These are phyloP conservation scores for Megastigmus dorsalis DNA, from an alignment of 2,888 invertebrate species.

Conservation along the genomic window DNA sequence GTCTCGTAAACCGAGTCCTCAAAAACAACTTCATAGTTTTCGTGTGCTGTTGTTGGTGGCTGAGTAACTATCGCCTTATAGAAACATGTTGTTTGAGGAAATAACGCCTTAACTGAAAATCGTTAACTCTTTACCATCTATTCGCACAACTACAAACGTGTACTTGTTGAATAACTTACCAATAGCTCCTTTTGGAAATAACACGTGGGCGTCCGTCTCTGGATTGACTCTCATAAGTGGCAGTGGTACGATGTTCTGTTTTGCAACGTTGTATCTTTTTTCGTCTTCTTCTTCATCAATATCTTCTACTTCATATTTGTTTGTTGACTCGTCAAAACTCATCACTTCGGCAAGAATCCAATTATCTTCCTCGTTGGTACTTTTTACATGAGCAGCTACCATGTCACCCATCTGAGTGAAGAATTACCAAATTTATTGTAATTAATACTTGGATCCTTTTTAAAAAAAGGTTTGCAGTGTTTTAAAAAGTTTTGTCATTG, in stretches of 20 bases:
- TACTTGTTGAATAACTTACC: constrained; percentile 74
- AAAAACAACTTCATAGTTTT: constrained; percentile 36
- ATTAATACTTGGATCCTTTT: too few species aligned
- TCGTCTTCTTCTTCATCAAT: constrained; percentile 98
- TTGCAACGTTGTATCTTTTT: constrained; percentile 87
- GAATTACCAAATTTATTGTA: too few species aligned
- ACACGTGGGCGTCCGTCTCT: constrained; percentile 91
- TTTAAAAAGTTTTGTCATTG: too few species aligned
- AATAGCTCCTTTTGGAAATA: constrained; percentile 91
- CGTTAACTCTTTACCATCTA: background rate
- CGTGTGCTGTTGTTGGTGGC: constrained; percentile 17
- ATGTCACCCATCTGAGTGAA: constrained; percentile 87
- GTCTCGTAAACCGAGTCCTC: constrained; percentile 16
- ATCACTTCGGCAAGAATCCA: constrained; percentile 97
- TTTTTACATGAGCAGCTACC: constrained; percentile 93
- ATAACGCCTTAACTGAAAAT: constrained; percentile 44
- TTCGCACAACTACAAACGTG: background rate
- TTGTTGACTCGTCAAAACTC: constrained; percentile 85
- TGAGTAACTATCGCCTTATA: constrained; percentile 22
- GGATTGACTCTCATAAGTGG: constrained; percentile 98
- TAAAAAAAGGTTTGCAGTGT: too few species aligned
- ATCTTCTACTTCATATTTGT: constrained; percentile 97
- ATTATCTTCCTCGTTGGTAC: constrained; percentile 90
- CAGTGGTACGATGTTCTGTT: constrained; percentile 91
- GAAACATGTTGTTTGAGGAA: constrained; percentile 46